Evolutionary conservation across 2,113 vertebrate species (phyloP), one percentile per base, ranked within the genome.

Genomic region (Entelurus aequoreus): DNA sequence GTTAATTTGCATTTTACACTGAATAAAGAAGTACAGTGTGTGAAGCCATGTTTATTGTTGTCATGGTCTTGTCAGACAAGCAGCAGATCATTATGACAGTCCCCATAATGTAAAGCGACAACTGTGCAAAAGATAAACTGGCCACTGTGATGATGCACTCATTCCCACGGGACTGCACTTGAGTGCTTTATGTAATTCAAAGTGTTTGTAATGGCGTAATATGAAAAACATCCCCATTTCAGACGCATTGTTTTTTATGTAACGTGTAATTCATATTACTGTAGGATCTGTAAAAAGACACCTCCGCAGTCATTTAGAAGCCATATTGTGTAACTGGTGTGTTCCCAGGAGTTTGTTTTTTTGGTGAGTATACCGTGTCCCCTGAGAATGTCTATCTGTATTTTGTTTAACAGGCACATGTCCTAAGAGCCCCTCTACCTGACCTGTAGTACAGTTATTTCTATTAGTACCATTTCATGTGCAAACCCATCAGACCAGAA

Each of bases 241-340:
- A 48, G 52, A 74, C 56, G 48, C 57, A 42, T 47, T 47, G 10
- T 73, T 68, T 71, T 59, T 63, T 63, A 66, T 49, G 49, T 69
- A 51, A 75, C 16, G n/a, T 64, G 71, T 68, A 13, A 80, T 85
- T 88, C 75, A 82, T 76, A 55, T 66, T 78, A 81, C 59, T 35
- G 6, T 4, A 36, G 36, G 48, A 35, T 66, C 71, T 68, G 75
- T 67, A 37, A 77, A 81, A 14, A 60, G 61, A 79, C 66, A 75
- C 71, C 78, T 49, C 21, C 37, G 66, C 19, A 80, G 65, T 60
- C 69, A 44, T 58, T 75, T 65, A 62, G 51, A 53, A 54, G 61
- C 71, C 61, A 61, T 58, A 69, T 81, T 81, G 71, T 75, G 76
- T 81, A 78, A 77, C 62, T 66, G 63, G 69, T 58, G 48, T 65